Conservation (phyloP, 1,140 invertebrate species). For the Lineus longissimus region DNA sequence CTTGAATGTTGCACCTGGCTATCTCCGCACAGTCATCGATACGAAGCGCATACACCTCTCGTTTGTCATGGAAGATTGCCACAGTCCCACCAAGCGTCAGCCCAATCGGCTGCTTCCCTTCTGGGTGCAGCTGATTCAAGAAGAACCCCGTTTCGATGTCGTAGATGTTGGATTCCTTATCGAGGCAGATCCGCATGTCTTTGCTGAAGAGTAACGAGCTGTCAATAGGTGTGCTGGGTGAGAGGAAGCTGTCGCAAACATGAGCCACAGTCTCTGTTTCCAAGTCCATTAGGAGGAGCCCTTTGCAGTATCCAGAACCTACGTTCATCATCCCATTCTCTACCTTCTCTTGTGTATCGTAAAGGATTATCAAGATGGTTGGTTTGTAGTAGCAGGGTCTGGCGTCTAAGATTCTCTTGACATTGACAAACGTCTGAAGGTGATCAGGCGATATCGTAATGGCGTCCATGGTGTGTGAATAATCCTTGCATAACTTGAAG, state of each 20-base stretch:
- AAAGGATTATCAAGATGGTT: constrained; percentile 35
- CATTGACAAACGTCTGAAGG: constrained; percentile 29
- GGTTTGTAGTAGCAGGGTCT: constrained; percentile 28
- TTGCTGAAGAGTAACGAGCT: constrained; percentile 30
- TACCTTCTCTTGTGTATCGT: constrained; percentile 15
- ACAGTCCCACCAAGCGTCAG: constrained; percentile 33
- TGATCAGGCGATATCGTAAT: constrained; percentile 34
- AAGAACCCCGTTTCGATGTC: constrained; percentile 29
- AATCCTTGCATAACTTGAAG: constrained; percentile 26
- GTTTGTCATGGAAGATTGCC: constrained; percentile 31
- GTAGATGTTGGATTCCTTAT: constrained; percentile 36
- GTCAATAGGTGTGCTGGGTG: constrained; percentile 18
- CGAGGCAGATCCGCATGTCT: constrained; percentile 38
- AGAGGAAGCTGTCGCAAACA: constrained; percentile 37
- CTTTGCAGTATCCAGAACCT: constrained; percentile 6
- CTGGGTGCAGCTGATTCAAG: constrained; percentile 21
- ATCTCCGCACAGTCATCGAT: constrained; percentile 32
- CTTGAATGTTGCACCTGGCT: constrained; percentile 42
- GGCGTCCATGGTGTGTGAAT: constrained; percentile 26
- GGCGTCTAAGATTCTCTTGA: constrained; percentile 34
- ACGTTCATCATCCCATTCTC: constrained; percentile 13
- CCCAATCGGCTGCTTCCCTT: constrained; percentile 17
- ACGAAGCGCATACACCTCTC: constrained; percentile 28
- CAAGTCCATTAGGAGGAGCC: constrained; percentile 37
- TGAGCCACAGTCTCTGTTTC: constrained; percentile 30